Base-by-base conservation (phyloP, 1,140 invertebrate genomes). In the Cotesia glomerata region DNA sequence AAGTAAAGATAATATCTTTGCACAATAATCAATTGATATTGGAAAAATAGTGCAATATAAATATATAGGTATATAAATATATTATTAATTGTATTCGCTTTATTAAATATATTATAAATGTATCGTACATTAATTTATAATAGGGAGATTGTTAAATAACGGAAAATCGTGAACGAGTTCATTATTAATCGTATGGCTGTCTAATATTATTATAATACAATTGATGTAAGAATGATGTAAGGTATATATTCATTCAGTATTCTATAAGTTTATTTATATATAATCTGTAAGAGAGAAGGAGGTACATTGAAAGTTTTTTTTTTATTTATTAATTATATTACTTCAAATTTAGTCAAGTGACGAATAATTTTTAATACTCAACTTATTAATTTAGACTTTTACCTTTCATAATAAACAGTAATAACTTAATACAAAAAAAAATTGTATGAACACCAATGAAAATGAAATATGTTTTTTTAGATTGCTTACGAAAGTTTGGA, bases 101-200 rank as follows among this genome's bases (percentile, higher is more conserved):
- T 39, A 63, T 63, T n/a, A 35, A 36, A 34, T 35, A 63, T 63
- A 32, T 26, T 61, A 61, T 61, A 26, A 26, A 35, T 32, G 32
- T 61, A 61, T 11, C 18, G 39, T 45, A 45, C 32, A 71, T 68
- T 78, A 68, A 77, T 77, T 78, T 77, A 76, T 68, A 61, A 71
- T 59, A 56, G 49, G 75, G 39, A 68, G 59, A 78, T 67, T 80
- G 77, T 78, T 76, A 74, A 72, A 74, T 80, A 76, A 80, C 58
- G 52, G 62, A 72, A 54, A 74, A 76, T 16, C 69, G 59, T 73
- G 45, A 73, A 75, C 49, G 72, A 75, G 72, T 49, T 72, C 36
- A 71, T 56, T 72, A 73, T 67, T 73, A 71, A 74, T 74, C 71
- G 73, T 75, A 77, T 79, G 61, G 61, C 72, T 78, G 77, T 81